These are phyloP conservation scores for Pelusios castaneus DNA, from an alignment of 2,113 vertebrate species.

Conservation along the genomic window DNA sequence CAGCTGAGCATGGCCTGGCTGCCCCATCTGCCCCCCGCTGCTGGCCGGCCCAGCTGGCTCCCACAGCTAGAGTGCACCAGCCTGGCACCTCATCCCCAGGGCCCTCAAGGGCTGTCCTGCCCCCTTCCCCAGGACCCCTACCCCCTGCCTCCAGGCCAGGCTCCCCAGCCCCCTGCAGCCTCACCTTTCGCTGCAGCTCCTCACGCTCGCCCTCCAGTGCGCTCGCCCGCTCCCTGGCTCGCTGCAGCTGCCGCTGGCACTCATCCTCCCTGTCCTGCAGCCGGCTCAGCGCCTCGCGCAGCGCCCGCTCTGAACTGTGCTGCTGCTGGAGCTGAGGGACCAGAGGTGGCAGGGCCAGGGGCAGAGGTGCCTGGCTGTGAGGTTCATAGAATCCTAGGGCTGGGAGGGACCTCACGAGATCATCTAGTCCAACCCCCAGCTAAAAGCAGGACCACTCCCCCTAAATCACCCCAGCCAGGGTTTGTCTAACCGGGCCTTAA, in stretches of 20 bases:
- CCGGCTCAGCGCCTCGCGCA: slow-evolving; percentile 61
- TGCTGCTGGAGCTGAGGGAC: slow-evolving; percentile 64
- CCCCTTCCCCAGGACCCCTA: not conserved
- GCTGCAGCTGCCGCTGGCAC: slow-evolving; percentile 50
- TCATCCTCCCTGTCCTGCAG: slow-evolving; percentile 43
- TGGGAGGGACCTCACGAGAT: no score
- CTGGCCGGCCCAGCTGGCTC: slow-evolving; percentile 61
- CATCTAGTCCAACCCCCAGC: no score
- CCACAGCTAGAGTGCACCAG: not conserved
- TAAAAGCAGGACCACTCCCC: no score
- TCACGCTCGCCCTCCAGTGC: slow-evolving; percentile 51
- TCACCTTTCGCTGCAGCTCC: not conserved
- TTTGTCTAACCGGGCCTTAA: no score
- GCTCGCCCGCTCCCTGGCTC: slow-evolving; percentile 28
- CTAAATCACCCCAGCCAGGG: no score
- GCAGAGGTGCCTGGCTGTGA: no score
- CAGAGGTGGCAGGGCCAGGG: not conserved
- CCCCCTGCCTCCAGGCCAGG: not conserved
- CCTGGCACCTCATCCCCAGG: no score
- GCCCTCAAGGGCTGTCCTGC: no score
- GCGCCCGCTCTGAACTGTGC: not conserved
- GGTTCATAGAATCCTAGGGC: no score
- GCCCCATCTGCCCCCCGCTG: slow-evolving; percentile 49
- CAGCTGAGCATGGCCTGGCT: slow-evolving; percentile 16
- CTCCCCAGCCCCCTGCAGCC: no score